Evolutionary conservation across 2,113 vertebrate species (phyloP).

Genomic region (Hucho hucho): DNA sequence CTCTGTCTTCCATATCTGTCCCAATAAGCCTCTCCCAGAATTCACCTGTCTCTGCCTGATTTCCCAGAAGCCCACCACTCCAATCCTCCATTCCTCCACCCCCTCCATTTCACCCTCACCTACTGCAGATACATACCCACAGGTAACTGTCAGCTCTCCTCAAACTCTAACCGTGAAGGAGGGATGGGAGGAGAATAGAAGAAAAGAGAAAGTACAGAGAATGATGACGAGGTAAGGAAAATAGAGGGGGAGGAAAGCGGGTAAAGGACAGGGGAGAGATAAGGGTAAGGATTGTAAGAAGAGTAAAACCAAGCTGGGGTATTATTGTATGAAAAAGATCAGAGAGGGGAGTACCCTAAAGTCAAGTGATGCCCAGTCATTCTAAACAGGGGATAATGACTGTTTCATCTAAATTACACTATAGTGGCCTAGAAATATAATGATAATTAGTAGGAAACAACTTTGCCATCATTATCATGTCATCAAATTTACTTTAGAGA

Average conservation of each 20-base stretch:
- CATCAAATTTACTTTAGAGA: too few species aligned
- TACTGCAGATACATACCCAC: not conserved
- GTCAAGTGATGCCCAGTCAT: too few species aligned
- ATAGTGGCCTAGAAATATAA: too few species aligned
- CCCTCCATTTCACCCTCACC: slow-evolving; percentile 13
- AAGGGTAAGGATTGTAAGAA: too few species aligned
- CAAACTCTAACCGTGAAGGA: slow-evolving; percentile 20
- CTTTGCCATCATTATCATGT: too few species aligned
- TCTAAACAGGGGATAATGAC: too few species aligned
- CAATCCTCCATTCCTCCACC: slow-evolving; percentile 8
- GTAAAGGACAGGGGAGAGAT: not conserved
- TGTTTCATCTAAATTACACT: too few species aligned
- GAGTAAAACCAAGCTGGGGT: too few species aligned
- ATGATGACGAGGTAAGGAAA: not conserved
- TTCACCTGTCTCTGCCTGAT: slow-evolving; percentile 33
- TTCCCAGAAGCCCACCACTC: slow-evolving; percentile 33
- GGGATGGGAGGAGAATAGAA: slow-evolving; percentile 13
- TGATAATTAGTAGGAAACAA: too few species aligned
- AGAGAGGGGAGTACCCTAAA: too few species aligned
- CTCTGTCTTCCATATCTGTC: slow-evolving; percentile 26
- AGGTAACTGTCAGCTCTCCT: slow-evolving; percentile 34
- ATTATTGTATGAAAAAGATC: too few species aligned
- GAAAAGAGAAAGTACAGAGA: not conserved
- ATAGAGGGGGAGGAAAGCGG: not conserved
- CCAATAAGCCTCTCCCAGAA: slow-evolving; percentile 37